Evolutionary conservation across 2,888 invertebrate genomes (phyloP), one percentile per base, ranked within the genome.

Genomic region (Auanema freiburgensis): DNA sequence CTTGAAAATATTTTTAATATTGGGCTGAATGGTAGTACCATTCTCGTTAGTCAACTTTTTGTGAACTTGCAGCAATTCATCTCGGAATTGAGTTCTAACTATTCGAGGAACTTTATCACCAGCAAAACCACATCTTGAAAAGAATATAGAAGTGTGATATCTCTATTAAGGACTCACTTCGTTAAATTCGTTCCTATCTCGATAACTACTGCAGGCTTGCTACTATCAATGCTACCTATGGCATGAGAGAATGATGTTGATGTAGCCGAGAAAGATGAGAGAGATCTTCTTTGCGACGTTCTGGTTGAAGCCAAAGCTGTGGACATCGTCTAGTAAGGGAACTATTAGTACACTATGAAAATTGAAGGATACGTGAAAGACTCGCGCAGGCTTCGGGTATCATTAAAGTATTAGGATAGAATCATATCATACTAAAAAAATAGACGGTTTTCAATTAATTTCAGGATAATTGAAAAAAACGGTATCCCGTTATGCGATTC

Each of bases 171-270:
- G 46, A n/a, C 57, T 56, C 54, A 79, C 78, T 77, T 74, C 18
- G 79, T 79, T 40, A 78, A 51, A 25, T 76, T 72, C 5, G 69
- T 57, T n/a, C 81, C 81, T n/a, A 81, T 67, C 55, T 81, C 81
- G 16, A 81, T 78, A 14, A 80, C 68, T 16, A 79, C 65, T 2
- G 73, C 74, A 10, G 71, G 66, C 43, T 75, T 75, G 50, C 65
- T 69, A 56, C 66, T 67, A 43, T 72, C 75, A 10, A 72, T 67
- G 33, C 68, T 67, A 16, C 63, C 62, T 24, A 75, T 71, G 11
- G 71, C 65, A 52, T 72, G 70, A 0, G 72, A 68, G 40, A 72
- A 64, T 44, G 69, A 55, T 10, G 69, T 60, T 6, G 74, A 69
- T 14, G 67, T 66, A 8, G 61, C 59, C 2, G 68, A 69, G 8